Percentiles rank a stretch among this genome's conserved stretches.
Conservation (phyloP, 2,797 vertebrate genomes). For the Austrolebias charrua region DNA sequence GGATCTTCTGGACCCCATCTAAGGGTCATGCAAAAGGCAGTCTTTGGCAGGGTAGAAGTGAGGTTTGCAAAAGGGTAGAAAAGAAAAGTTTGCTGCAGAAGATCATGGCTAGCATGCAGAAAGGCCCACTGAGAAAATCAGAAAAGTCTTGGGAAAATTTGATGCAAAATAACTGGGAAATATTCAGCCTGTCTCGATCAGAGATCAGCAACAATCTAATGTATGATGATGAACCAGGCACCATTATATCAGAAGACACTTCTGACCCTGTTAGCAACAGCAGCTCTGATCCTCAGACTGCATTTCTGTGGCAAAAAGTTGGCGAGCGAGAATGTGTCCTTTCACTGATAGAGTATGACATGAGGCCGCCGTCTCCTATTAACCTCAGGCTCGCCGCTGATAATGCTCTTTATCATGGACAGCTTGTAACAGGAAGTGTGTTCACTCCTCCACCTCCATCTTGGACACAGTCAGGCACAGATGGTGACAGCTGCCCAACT, state of each 20-base stretch:
- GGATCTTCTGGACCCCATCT: constrained; percentile 73
- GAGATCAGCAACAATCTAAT: constrained; percentile 78
- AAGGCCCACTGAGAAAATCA: constrained; percentile 46
- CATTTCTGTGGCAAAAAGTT: constrained; percentile 69
- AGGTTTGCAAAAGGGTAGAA: constrained; percentile 24
- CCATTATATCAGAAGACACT: constrained; percentile 48
- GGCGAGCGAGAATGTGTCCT: constrained; percentile 76
- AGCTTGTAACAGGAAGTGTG: constrained; percentile 76
- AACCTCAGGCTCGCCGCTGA: constrained; percentile 88
- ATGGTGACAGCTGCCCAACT: constrained; percentile 13
- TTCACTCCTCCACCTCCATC: constrained; percentile 71
- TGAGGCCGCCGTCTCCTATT: constrained; percentile 86
- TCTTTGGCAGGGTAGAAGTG: constrained; percentile 31
- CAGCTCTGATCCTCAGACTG: constrained; percentile 52
- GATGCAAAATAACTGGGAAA: constrained; percentile 85
- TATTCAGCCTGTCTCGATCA: constrained; percentile 61
- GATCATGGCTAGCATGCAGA: constrained; percentile 72
- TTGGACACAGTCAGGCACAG: constrained; percentile 53
- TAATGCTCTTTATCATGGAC: constrained; percentile 79
- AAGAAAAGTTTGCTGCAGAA: constrained; percentile 77
- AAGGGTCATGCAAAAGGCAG: constrained; percentile 40
- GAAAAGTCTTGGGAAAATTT: constrained; percentile 74
- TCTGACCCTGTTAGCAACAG: constrained; percentile 37
- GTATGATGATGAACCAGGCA: constrained; percentile 64
- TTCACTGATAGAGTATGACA: constrained; percentile 85